Base-by-base conservation (phyloP, 92 coral and sea anemone genomes). In the Diadumene lineata region DNA sequence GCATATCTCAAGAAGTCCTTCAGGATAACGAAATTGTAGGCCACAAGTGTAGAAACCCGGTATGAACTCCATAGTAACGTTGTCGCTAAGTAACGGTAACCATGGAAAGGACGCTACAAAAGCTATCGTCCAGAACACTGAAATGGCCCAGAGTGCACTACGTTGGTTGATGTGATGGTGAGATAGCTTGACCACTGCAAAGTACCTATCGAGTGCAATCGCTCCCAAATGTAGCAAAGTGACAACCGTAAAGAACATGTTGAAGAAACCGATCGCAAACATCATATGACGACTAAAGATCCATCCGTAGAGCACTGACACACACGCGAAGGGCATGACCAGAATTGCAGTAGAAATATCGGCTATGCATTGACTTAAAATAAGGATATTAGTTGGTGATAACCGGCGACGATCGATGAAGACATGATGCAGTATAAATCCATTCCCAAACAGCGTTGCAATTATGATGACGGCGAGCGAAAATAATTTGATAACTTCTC, bases 21-120 rank as follows among this genome's bases (percentile, higher is more conserved):
- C 32, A 10, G 97, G 93, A 0, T 79, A 82, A 11, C 38, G 10
- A 50, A 80, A 92, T 29, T 66, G 55, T 18, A 70, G 66, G 43
- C 88, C 92, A 21, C 97, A 92, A 15, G 83, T 82, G 66, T 85
- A 74, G 56, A 92, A 92, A 0, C 97, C 93, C 1, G 73, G 81
- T 30, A 89, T 85, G 68, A 75, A 92, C 18, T 51, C 83, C 29
- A 81, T 73, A 25, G 21, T 31, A 0, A 81, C 88, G 1, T 82
- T 78, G 75, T 80, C 69, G 70, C 84, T 85, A 0, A 84, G 63
- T 7, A 76, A 65, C 21, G 81, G 75, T 55, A 90, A 76, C 93
- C 83, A 88, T 7, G 93, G 97, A 38, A 92, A 77, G 18, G 92
- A 79, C 27, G 82, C 70, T 7, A 86, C 6, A 32, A 85, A 71